These are phyloP conservation scores for Rhadina sibilatrix DNA, from an alignment of 2,113 vertebrate species.

Conservation along the genomic window DNA sequence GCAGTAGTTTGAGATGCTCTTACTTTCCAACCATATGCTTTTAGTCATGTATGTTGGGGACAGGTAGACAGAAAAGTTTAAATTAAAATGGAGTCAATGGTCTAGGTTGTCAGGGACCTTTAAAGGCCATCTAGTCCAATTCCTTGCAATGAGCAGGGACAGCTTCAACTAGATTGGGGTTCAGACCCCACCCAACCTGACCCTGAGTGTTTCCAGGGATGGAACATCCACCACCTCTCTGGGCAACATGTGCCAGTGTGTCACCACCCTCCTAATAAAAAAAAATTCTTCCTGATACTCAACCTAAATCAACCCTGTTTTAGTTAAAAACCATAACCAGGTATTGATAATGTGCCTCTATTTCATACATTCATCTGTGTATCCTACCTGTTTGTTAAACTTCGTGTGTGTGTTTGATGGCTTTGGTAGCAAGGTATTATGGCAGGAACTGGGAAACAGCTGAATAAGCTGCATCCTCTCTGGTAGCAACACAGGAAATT, in stretches of 20 bases:
- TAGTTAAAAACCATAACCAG: not conserved
- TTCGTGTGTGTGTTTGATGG: not conserved
- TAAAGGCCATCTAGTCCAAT: not conserved
- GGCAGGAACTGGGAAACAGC: not conserved
- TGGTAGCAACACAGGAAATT: not conserved
- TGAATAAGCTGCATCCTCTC: not conserved
- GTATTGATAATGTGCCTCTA: not conserved
- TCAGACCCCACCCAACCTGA: not conserved
- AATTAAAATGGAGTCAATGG: not conserved
- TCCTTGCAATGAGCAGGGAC: not conserved
- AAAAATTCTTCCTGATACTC: not conserved
- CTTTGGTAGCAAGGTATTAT: not conserved
- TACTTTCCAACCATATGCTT: not conserved
- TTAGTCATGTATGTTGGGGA: not conserved
- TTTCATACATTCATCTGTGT: rapidly evolving
- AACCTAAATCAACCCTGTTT: not conserved
- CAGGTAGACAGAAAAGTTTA: not conserved
- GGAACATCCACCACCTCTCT: not conserved
- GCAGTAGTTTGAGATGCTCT: not conserved
- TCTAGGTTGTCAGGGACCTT: not conserved
- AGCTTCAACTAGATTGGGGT: not conserved
- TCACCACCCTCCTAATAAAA: not conserved
- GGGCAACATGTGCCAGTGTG: not conserved
- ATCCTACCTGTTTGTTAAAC: not conserved
- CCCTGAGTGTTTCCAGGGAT: not conserved